Base-by-base conservation (phyloP, 2,888 invertebrate species). In the Latheticus oryzae region DNA sequence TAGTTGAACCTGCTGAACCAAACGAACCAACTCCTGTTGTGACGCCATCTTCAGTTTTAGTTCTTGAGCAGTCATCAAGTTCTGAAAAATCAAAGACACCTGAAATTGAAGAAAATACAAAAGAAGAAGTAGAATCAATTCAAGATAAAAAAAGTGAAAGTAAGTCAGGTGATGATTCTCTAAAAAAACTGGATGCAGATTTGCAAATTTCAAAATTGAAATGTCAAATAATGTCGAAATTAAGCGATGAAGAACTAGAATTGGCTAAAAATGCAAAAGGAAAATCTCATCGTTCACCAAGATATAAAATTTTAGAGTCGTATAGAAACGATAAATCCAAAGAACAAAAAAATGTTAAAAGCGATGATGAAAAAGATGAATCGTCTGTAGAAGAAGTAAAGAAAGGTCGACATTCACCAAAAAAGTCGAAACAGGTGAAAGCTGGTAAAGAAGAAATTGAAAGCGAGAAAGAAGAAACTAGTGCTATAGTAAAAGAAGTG, bases 211-310 rank as follows among this genome's bases (percentile, higher is more conserved):
- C 71, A 2, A 73, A 73, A 59, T 53, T 76, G 33, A 76, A 75
- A 57, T 68, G 69, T 15, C 72, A 73, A 38, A 63, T 76, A 45
- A 73, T 74, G 71, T 70, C 70, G 7, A 76, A 75, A 64, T 61
- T 75, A n/a, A 57, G 60, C 2, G 63, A 65, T 7, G 67, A 68
- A 8, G 35, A 52, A 23, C 21, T 54, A 52, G 52, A 45, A 61
- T 40, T 50, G 50, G 37, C 30, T 13, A 37, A 37, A 23, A 52
- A 35, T 43, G 32, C 43, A 26, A 47, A 30, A 5, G 38, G 17
- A 5, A 51, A 45, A 5, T 40, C 55, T 3, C 61, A 58, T 17
- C 17, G 58, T 12, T 45, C 58, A 3, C 61, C 58, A 0, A 26
- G 61, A 21, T 58, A 55, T 21, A 61, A 55, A 51, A 58, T 58